Conservation (phyloP, 2,113 vertebrate genomes). For the Semicossyphus pulcher region DNA sequence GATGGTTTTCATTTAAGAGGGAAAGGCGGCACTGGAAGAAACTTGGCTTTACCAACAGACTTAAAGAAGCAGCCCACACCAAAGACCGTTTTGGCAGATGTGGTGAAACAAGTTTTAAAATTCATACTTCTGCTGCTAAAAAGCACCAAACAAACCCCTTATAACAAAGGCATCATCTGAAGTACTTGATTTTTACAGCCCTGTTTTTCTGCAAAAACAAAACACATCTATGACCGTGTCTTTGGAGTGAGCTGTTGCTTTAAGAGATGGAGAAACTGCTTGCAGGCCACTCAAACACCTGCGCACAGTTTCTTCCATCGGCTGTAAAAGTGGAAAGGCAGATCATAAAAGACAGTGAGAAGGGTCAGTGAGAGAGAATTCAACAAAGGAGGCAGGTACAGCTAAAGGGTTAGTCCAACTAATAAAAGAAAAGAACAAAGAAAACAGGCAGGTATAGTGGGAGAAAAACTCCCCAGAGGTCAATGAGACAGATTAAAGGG, state of each 20-base stretch:
- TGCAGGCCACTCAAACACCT: constrained; percentile 41
- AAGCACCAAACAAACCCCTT: not conserved
- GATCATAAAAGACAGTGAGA: constrained; percentile 20
- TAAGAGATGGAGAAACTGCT: constrained; percentile 70
- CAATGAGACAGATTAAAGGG: constrained; percentile 60
- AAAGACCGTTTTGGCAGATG: constrained; percentile 23
- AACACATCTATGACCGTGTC: not conserved
- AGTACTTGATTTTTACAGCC: not conserved
- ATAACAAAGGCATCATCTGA: not conserved
- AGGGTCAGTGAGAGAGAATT: constrained; percentile 43
- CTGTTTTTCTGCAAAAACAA: not conserved
- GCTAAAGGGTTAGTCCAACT: constrained; percentile 69
- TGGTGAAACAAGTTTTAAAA: not conserved
- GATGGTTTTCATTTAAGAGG: not conserved
- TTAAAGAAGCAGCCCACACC: constrained; percentile 73
- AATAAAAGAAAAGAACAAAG: constrained; percentile 17
- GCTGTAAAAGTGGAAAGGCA: constrained; percentile 41
- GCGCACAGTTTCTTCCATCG: constrained; percentile 55
- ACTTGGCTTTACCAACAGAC: constrained; percentile 42
- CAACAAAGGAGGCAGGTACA: constrained; percentile 75
- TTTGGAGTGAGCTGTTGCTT: constrained; percentile 67
- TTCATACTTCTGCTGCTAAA: not conserved
- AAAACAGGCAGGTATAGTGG: constrained; percentile 59
- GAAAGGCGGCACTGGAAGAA: constrained; percentile 48
- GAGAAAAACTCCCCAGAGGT: constrained; percentile 50